These are phyloP conservation scores for Lasaia peninsularis DNA, from an alignment of 1,140 invertebrate genomes.

Conservation along the genomic window DNA sequence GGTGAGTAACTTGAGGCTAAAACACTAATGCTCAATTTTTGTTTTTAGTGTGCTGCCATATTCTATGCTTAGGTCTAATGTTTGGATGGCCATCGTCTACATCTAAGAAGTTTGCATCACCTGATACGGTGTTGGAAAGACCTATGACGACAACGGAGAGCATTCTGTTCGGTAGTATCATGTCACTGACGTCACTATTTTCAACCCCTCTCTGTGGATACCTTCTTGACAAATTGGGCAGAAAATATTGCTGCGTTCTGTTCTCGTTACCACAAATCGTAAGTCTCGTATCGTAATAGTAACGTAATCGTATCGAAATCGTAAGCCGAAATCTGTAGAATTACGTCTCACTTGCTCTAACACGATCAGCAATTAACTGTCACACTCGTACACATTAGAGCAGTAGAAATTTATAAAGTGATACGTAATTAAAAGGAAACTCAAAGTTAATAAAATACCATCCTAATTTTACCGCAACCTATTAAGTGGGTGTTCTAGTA, in stretches of 20 bases:
- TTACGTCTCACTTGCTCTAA: too few species aligned
- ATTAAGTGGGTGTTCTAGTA: too few species aligned
- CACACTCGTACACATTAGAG: too few species aligned
- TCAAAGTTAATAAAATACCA: too few species aligned
- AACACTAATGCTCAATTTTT: too few species aligned
- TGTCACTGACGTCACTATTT: not conserved
- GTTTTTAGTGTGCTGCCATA: conserved; percentile 3
- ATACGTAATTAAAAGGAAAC: too few species aligned
- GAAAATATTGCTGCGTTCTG: conserved; percentile 18
- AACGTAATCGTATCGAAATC: too few species aligned
- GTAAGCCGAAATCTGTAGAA: too few species aligned
- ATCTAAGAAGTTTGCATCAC: conserved; percentile 14
- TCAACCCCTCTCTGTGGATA: conserved; percentile 15
- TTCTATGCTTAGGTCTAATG: not conserved
- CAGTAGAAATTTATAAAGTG: too few species aligned
- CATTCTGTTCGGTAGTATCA: conserved; percentile 2
- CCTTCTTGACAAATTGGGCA: conserved; percentile 13
- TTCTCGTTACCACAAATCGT: conserved; percentile 17
- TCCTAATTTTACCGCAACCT: too few species aligned
- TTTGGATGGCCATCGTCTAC: conserved; percentile 26
- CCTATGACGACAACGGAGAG: conserved; percentile 7
- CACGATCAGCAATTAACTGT: too few species aligned
- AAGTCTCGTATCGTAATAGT: too few species aligned
- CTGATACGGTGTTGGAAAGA: conserved; percentile 8
- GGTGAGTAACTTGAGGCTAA: not conserved